Evolutionary conservation across 1,140 invertebrate species (phyloP), one percentile per base, ranked within the genome.

Genomic region (Halyomorpha halys): DNA sequence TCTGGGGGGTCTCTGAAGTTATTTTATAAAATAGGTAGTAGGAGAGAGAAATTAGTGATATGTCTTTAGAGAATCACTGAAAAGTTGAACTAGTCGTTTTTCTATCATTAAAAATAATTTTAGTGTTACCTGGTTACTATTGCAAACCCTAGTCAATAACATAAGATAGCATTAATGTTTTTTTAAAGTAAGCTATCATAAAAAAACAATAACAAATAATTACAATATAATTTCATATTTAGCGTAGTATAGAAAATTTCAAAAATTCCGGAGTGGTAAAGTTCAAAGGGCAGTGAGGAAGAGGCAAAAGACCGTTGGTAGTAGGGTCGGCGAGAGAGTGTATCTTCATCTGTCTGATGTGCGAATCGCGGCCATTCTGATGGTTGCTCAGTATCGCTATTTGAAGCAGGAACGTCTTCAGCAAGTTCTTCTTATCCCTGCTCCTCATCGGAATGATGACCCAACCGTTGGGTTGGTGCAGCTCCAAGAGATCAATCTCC

Each of bases 331-430:
- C 13, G 13, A 39, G 34, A 49, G 94, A 94, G 74, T 97, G 91
- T 59, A 98, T 87, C 76, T 95, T 93, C 53, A 98, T 97, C 76
- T 97, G 93, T 54, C 97, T 81, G 80, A 99, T 89, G 74, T 99
- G 97, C 9, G 96, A 98, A 72, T 99, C 97, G 62, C 97, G 76
- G n/a, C 97, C 97, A 79, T 98, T 98, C 75, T 98, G 97, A 77
- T 99, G 96, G 77, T 99, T 99, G 64, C 92, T 94, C 16, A 98
- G 83, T 0, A 96, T 89, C 18, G 94, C 92, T 15, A 62, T 34
- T 77, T 98, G 94, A 51, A 98, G 85, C 90, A 98, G 95, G 71
- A 94, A 97, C 30, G 94, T 94, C 68, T 93, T 80, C 44, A 97
- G 90, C 39, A 47, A 47, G 9, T 91, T 89, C 70, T 85, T 83